Conservation (phyloP, 2,113 vertebrate species). For the Trematomus loennbergii region DNA sequence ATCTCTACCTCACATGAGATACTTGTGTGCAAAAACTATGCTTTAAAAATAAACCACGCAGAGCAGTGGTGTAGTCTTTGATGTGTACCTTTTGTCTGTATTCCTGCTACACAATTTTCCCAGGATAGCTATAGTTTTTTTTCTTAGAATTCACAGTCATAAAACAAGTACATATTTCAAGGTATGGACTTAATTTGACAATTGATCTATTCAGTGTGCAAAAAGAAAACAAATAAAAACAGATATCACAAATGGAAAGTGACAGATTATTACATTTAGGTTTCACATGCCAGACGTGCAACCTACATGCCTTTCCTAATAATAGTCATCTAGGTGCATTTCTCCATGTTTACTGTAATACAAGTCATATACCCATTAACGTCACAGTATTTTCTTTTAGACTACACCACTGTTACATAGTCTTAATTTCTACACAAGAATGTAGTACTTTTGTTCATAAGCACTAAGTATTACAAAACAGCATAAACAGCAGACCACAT, state of each 20-base stretch:
- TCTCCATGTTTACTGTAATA: background rate
- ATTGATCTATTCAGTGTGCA: slow-evolving; percentile 25
- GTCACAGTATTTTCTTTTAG: background rate
- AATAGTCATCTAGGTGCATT: background rate
- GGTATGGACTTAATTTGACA: slow-evolving; percentile 19
- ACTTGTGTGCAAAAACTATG: slow-evolving; percentile 74
- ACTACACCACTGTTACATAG: slow-evolving; percentile 5
- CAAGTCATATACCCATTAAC: background rate
- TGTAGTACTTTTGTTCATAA: background rate
- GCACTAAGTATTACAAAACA: background rate
- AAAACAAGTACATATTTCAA: slow-evolving; percentile 24
- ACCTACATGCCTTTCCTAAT: background rate
- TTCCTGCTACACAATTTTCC: slow-evolving; percentile 40
- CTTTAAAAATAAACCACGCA: slow-evolving; percentile 53
- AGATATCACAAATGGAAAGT: background rate
- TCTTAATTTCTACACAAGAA: background rate
- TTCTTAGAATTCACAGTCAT: slow-evolving; percentile 8
- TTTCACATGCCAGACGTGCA: slow-evolving; percentile 26
- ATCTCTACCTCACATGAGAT: slow-evolving; percentile 58
- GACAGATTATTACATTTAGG: background rate
- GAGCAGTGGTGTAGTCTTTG: slow-evolving; percentile 44
- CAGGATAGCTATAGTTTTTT: slow-evolving; percentile 6
- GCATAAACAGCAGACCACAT: background rate
- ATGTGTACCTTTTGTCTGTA: slow-evolving; percentile 15
- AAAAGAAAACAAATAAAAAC: slow-evolving; percentile 10